Evolutionary conservation across 1,140 invertebrate species (phyloP).

Genomic region (Bombus soroeensis): DNA sequence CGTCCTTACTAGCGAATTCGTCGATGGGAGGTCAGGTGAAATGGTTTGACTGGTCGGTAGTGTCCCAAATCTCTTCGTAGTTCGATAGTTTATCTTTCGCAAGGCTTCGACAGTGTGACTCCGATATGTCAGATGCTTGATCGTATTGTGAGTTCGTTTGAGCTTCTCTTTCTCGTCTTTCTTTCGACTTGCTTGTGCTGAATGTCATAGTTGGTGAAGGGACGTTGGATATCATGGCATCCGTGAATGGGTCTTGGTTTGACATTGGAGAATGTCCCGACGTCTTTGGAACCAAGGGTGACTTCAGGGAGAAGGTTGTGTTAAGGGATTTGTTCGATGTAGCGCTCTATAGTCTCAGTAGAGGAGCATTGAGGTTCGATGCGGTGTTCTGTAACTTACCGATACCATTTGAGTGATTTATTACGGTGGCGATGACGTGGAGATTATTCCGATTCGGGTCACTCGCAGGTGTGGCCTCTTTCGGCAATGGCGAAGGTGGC

Average conservation of each 20-base stretch:
- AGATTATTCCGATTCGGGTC: slow-evolving; percentile 85
- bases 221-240: slow-evolving; percentile 70
- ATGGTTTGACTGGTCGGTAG: too few species aligned
- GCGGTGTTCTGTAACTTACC: slow-evolving; percentile 70
- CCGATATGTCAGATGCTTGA: slow-evolving; percentile 92
- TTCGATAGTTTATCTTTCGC: slow-evolving; percentile 95
- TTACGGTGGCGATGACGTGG: slow-evolving; percentile 91
- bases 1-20: too few species aligned
- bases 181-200: slow-evolving; percentile 76
- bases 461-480: slow-evolving; percentile 84
- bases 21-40: too few species aligned
- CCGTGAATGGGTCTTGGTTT: slow-evolving; percentile 69
- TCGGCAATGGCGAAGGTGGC: slow-evolving; percentile 86
- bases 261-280: slow-evolving; percentile 73
- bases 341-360: slow-evolving; percentile 77
- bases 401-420: slow-evolving; percentile 82
- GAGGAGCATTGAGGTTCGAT: slow-evolving; percentile 74
- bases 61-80: slow-evolving; percentile 97
- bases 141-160: slow-evolving; percentile 85
- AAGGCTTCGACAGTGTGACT: slow-evolving; percentile 93
- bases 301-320: slow-evolving; percentile 75
- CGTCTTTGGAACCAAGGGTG: slow-evolving; percentile 71
- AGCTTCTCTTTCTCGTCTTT: slow-evolving; percentile 77
- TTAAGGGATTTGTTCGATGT: slow-evolving; percentile 76
- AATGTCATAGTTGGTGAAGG: slow-evolving; percentile 79